Conservation (phyloP, 1,140 invertebrate genomes). For the Caenorhabditis elegans region WBcel235 BX284602.5:4953001-4953500, state of each 20-base stretch:
- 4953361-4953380: not conserved
- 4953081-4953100: not conserved
- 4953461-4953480: not conserved
- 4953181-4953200: not conserved
- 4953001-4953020: not conserved
- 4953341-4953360: not conserved
- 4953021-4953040: not conserved
- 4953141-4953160: not conserved
- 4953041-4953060: not conserved
- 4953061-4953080: not conserved
- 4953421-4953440: not conserved
- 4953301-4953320: not conserved
- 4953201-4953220: not conserved
- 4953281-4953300: not conserved
- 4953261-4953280: not conserved
- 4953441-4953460: not conserved
- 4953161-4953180: not conserved
- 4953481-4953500: not conserved
- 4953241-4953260: not conserved
- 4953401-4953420: not conserved
- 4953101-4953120: not conserved
- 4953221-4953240: not conserved
- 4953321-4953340: conserved; percentile 3
- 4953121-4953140: not conserved
- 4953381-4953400: too few relatives aligned